Evolutionary conservation across 2,113 vertebrate species (phyloP), one percentile per base, ranked within the genome.

Genomic region (Chauna torquata): DNA sequence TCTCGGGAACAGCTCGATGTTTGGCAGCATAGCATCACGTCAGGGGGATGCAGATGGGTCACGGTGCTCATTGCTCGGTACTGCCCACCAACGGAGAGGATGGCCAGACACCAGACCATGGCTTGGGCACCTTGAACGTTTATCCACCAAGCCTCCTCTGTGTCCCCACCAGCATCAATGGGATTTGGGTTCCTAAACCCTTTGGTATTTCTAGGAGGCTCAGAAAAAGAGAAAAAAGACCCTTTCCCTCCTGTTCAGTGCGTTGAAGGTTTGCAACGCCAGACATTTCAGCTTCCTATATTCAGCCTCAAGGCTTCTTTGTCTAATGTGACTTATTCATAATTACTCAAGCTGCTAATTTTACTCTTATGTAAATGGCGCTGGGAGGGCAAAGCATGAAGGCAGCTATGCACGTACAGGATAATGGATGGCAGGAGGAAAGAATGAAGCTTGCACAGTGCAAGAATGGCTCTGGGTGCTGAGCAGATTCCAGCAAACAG

Each of bases 291-390:
- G 84, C 78, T 94, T 91, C 93, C 66, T 76, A 54, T 42, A 22
- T 61, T 95, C 92, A 96, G 96, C 96, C 96, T 80, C 69, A 80
- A 97, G 95, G 80, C 90, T 84, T 61, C n/a, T 96, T 96, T 97
- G 95, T 97, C 97, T 98, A 77, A 95, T 71, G 93, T 62, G 97
- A 96, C 92, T 94, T 94, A 91, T 97, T 96, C 44, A 23, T 96
- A 97, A 97, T 97, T 97, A 96, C 89, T 95, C 96, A 96, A 89
- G 96, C 93, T 96, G 92, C 96, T 97, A 96, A 96, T 86, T 98
- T 97, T 94, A 97, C 93, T 97, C 90, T 90, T 44, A 96, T 97
- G 91, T 65, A 96, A 92, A 98, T 96, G 95, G 95, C 58, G 83
- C 79, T 9, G 40, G 76, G 86, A 95, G 83, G 83, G 94, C 88